Evolutionary conservation across 2,888 invertebrate species (phyloP).

Genomic region (Notodonta dromedarius): DNA sequence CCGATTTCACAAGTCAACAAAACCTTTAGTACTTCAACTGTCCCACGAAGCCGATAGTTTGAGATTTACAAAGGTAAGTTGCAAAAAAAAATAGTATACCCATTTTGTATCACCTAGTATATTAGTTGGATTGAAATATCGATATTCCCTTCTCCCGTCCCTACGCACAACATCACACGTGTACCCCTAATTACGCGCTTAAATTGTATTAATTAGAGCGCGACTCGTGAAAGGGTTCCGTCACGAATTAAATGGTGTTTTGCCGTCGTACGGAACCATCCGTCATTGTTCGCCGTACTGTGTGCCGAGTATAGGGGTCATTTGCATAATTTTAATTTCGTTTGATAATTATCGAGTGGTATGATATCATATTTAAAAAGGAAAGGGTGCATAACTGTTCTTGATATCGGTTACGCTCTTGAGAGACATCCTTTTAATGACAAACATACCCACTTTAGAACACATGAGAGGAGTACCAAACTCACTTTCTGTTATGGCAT

Average conservation of each 20-base stretch:
- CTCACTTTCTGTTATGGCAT: too few species aligned
- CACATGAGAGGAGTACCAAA: too few species aligned
- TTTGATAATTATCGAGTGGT: constrained; percentile 41
- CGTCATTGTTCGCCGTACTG: constrained; percentile 43
- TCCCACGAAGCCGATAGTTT: too few species aligned
- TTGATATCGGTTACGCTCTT: neutral
- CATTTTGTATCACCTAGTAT: too few species aligned
- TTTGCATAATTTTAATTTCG: constrained; percentile 63
- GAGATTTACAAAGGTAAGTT: too few species aligned
- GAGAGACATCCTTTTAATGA: neutral
- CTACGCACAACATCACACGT: constrained; percentile 63
- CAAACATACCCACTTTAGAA: too few species aligned
- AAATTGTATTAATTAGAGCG: constrained; percentile 82
- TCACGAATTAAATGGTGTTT: constrained; percentile 66
- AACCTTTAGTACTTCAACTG: too few species aligned
- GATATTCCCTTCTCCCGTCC: constrained; percentile 40
- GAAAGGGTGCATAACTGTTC: neutral
- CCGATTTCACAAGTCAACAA: too few species aligned
- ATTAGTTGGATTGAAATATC: constrained; percentile 9
- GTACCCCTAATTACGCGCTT: constrained; percentile 76
- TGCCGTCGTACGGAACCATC: constrained; percentile 48
- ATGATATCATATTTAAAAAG: constrained; percentile 11
- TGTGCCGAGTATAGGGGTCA: constrained; percentile 60
- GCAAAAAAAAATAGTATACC: too few species aligned
- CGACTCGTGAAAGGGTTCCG: constrained; percentile 75